Evolutionary conservation across 2,113 vertebrate genomes (phyloP), one percentile per base, ranked within the genome.

Genomic region (Cyanoramphus novaezelandiae): DNA sequence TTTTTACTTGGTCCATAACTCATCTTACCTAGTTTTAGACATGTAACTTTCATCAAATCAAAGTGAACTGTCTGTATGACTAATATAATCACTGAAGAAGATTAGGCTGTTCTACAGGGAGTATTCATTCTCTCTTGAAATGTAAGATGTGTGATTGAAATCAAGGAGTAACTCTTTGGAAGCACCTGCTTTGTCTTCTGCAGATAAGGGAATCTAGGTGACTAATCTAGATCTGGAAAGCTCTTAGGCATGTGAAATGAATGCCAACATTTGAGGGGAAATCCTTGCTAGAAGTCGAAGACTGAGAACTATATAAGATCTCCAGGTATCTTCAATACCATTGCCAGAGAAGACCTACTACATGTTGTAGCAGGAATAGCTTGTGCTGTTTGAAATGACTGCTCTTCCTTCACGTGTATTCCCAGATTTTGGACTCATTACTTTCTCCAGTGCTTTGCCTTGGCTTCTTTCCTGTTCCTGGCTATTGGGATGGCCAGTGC

Each of bases 331-430:
- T 81, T 76, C 28, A 31, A 1, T 71, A 23, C 10, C 37, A 11
- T 17, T 74, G 27, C 35, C 19, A 29, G 5, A 37, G 5, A 86
- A 44, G 13, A 68, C 39, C 41, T 29, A 1, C 71, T 33, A 0
- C 0, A 1, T 1, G 2, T 63, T 1, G 2, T 15, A 16, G 43
- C 80, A 62, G 50, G 33, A 70, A 41, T 15, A 23, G 19, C n/a
- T 74, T 3, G 11, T 67, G 80, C 60, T 75, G 39, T 64, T 33
- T 35, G 24, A 52, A 55, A 17, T 39, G 25, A 6, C 23, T 63
- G 18, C 50, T 71, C 33, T 39, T 82, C 35, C 27, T 74, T 79
- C 24, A 1, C 4, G 0, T 2, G 15, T 27, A 13, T 69, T 85
- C 37, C 39, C 4, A 6, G 14, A 12, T 53, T 84, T 79, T 57